These are phyloP conservation scores for Acrobasis suavella DNA, from an alignment of 2,888 invertebrate species.

Conservation along the genomic window DNA sequence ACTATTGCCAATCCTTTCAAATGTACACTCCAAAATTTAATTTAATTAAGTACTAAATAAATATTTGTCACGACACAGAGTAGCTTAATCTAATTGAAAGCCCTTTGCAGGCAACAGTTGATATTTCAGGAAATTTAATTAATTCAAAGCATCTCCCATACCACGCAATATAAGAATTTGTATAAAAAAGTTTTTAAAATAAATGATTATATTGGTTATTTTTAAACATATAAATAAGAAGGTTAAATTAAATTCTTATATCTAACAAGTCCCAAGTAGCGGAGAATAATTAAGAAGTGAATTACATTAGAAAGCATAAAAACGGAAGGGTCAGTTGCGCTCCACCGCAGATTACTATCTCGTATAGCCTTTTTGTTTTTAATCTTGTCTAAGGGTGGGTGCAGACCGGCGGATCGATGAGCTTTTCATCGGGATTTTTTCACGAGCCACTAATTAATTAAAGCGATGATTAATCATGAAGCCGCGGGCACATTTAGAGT, in stretches of 20 bases:
- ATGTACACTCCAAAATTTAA: neutral
- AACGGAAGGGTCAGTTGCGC: slow-evolving; percentile 44
- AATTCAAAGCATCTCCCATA: neutral
- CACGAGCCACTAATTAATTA: slow-evolving; percentile 65
- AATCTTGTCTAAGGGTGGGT: slow-evolving; percentile 45
- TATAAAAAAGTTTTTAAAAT: too few species aligned
- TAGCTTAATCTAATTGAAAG: slow-evolving; percentile 14
- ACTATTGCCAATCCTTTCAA: too few species aligned
- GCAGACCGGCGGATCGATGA: slow-evolving; percentile 49
- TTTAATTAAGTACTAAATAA: neutral
- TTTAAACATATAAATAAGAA: too few species aligned
- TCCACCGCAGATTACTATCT: slow-evolving; percentile 42
- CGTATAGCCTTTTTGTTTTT: slow-evolving; percentile 42
- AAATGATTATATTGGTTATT: too few species aligned
- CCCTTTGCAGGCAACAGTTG: neutral
- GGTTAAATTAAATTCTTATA: neutral
- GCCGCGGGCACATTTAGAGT: slow-evolving; percentile 65
- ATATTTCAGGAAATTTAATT: neutral
- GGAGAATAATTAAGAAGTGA: slow-evolving; percentile 2
- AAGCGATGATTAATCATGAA: slow-evolving; percentile 70
- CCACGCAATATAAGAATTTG: too few species aligned
- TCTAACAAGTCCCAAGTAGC: neutral
- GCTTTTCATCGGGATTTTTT: slow-evolving; percentile 55
- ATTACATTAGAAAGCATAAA: slow-evolving; percentile 31
- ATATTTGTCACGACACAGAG: neutral